Base-by-base conservation (phyloP, 2,888 invertebrate species). In the Callyntrura sp. region DNA sequence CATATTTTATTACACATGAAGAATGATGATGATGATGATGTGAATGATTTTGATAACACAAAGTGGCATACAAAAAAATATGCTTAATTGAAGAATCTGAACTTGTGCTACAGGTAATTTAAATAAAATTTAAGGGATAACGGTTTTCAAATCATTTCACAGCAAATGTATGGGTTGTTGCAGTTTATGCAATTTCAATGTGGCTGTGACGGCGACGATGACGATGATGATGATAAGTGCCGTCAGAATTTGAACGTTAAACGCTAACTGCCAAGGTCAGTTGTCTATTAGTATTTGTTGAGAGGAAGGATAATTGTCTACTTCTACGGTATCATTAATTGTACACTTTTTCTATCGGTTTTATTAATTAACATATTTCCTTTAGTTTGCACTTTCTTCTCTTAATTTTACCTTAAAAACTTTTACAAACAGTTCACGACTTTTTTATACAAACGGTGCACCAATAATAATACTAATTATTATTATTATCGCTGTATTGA, bases 91-190 rank as follows among this genome's bases (percentile, higher is more conserved):
- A 48, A 8, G 51, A 25, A 51, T 14, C 3, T 65, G 55, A 76
- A 28, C 76, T 55, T 76, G 76, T 25, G 17, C 25, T 76, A n/a
- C 76, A n/a, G n/a, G 51, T 51, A 48, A 76, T 25, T 73, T 76
- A n/a, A 76, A 76, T 14, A 6, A 55, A 76, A 51, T 76, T 25
- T 14, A 28, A 4, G 25, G 8, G 51, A 28, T 76, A 76, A 76
- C 55, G 55, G 76, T 55, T 76, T 51, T 51, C 73, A 55, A 76
- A 76, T 51, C 76, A 55, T 51, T n/a, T n/a, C 8, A 20, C n/a
- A 55, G 23, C 25, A 76, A 76, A 48, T 25, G 76, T 20, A 70
- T 28, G 51, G 51, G 17, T 73, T 48, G 23, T 48, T 45, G 1
- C 23, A n/a, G 45, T 73, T 45, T 17, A n/a, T 73, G 12, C 17